Conservation (phyloP, 2,797 vertebrate genomes). For the Microctenopoma lineatum region DNA sequence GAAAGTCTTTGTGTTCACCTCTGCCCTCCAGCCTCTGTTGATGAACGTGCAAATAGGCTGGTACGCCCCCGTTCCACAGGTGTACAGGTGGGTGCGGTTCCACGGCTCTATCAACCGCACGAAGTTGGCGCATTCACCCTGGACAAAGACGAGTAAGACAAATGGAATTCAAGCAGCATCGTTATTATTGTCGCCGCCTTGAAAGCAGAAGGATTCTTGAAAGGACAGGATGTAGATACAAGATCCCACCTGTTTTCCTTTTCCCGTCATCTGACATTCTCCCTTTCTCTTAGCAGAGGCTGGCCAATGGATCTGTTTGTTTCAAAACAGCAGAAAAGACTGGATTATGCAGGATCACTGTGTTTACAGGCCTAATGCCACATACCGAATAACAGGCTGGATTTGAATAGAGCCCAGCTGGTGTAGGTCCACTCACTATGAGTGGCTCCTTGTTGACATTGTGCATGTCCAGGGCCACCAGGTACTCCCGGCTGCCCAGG, state of each 20-base stretch:
- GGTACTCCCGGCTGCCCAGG: constrained; percentile 88
- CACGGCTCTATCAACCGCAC: constrained; percentile 87
- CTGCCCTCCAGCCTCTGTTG: constrained; percentile 89
- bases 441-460: constrained; percentile 91
- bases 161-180: constrained; percentile 53
- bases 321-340: constrained; percentile 11
- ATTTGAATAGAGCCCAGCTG: constrained; percentile 23
- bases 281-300: constrained; percentile 85
- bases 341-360: constrained; percentile 34
- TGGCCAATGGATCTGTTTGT: constrained; percentile 87
- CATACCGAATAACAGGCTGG: constrained; percentile 38
- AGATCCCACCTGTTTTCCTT: constrained; percentile 84
- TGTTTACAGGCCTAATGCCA: constrained; percentile 33
- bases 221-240: constrained; percentile 53
- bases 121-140: constrained; percentile 91
- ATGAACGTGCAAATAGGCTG: constrained; percentile 88
- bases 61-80: constrained; percentile 89
- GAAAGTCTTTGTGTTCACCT: constrained; percentile 75
- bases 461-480: constrained; percentile 89
- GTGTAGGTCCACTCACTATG: constrained; percentile 80
- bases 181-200: constrained; percentile 8
- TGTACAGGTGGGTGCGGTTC: constrained; percentile 90
- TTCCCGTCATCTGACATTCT: constrained; percentile 89
- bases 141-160: constrained; percentile 48
- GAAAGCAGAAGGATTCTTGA: constrained; percentile 38